Evolutionary conservation across 2,113 vertebrate genomes (phyloP), one percentile per base, ranked within the genome.

Genomic region (Oreocharis arfaki): DNA sequence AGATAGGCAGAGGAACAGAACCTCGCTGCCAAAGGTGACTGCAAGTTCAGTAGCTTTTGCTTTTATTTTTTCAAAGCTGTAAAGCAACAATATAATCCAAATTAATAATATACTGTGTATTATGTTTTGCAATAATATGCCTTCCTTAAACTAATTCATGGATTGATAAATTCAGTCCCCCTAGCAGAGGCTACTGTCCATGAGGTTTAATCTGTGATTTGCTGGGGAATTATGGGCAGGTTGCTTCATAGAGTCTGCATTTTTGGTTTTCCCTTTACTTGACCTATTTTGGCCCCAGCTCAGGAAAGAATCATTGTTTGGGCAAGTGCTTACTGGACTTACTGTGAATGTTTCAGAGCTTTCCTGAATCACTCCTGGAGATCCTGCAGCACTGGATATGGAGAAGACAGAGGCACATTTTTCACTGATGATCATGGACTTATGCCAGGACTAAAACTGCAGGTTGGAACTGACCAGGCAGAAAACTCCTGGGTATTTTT

Each of bases 1-100:
- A 93, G 96, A 96, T 28, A 91, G 95, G 96, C 90, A 95, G 94
- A 93, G 68, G 42, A 87, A 87, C 22, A 92, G 77, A 89, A 56
- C 37, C 76, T 94, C 8, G 16, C 35, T 83, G 26, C 27, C 80
- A 82, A 91, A 97, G 79, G 89, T 96, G 92, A 83, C 80, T 79
- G 37, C 52, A 96, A 74, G 95, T 95, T 96, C 94, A 95, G 75
- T 53, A 84, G 87, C 68, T 94, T 93, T 76, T 76, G 61, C 33
- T 55, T 93, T 85, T 30, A 11, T 30, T 80, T 61, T 33, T 49
- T 47, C 92, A 96, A 93, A 98, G 63, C 46, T 80, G 46, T 77
- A 81, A 95, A 93, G 59, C 85, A 96, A 90, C 19, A 70, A 77
- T 39, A 63, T 87, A 83, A 96, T 90, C 90, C 37, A 93, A 93